A percentile compares a stretch with the other conserved stretches of the same genome.
Evolutionary conservation across 2,797 vertebrate species (phyloP).

Genomic region (Chaetodon trifasciatus): DNA sequence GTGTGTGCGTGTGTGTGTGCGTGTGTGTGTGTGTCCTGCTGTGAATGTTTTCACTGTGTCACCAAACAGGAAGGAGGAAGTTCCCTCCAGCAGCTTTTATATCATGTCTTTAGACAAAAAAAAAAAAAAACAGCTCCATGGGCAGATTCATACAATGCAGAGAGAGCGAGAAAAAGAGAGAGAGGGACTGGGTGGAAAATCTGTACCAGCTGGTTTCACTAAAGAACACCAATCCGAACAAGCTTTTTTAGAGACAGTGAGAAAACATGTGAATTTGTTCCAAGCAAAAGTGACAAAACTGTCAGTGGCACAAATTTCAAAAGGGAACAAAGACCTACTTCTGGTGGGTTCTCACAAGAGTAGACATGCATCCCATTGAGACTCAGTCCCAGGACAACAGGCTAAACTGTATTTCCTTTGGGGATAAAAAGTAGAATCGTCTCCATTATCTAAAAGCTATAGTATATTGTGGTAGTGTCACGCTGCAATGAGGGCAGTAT

Average conservation of each 20-base stretch:
- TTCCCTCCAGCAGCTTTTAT: constrained; percentile 66
- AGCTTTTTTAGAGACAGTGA: constrained; percentile 16
- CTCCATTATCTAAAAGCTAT: constrained; percentile 39
- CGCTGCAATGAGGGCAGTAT: constrained; percentile 32
- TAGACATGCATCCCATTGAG: constrained; percentile 45
- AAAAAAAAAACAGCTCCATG: constrained; percentile 35
- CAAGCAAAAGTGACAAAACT: constrained; percentile 45
- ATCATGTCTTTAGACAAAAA: constrained; percentile 40
- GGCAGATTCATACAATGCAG: constrained; percentile 36
- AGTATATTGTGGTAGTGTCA: constrained; percentile 16
- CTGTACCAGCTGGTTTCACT: constrained; percentile 23
- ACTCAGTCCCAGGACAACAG: constrained; percentile 46
- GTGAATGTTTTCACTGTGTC: constrained; percentile 69
- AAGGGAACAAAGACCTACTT: constrained; percentile 65
- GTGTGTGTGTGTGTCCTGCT: constrained; percentile 41
- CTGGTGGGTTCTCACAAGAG: constrained; percentile 44
- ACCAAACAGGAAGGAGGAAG: constrained; percentile 75
- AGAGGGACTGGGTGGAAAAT: background rate
- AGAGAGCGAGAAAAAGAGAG: background rate
- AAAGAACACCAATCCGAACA: constrained; percentile 29
- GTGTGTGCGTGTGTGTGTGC: constrained; percentile 18
- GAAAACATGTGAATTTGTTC: constrained; percentile 3
- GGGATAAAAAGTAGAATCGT: constrained; percentile 27
- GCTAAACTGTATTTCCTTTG: constrained; percentile 37
- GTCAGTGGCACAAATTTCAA: constrained; percentile 27